Evolutionary conservation across 35 echinoderm and acorn worm species (phyloP).

Genomic region (Ptychodera flava): DNA sequence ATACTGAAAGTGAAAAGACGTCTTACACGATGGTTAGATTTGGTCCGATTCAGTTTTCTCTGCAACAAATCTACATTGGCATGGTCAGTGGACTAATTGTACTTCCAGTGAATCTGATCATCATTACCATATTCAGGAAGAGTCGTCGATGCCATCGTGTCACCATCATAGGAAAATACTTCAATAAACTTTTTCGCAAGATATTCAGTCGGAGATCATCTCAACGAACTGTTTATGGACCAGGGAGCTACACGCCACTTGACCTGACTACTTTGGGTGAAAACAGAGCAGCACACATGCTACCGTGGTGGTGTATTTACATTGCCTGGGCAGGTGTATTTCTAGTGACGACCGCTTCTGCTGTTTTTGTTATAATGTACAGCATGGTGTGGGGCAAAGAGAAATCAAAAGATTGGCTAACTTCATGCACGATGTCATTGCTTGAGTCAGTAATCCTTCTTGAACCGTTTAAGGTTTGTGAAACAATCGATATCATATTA

Average conservation of each 20-base stretch:
- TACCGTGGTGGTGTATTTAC: conserved; percentile 56
- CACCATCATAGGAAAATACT: neutral
- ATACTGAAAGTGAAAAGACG: neutral
- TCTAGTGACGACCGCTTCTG: conserved; percentile 24
- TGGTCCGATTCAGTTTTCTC: neutral
- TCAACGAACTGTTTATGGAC: neutral
- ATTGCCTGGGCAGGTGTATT: conserved; percentile 27
- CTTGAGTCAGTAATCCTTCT: conserved; percentile 48
- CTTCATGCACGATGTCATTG: conserved; percentile 38
- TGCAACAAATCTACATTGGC: neutral
- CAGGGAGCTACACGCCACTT: neutral
- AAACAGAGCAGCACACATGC: conserved; percentile 20
- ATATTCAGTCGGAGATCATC: neutral
- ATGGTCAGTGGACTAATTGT: neutral
- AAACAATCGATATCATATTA: neutral
- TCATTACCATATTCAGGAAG: neutral
- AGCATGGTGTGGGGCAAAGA: conserved; percentile 50
- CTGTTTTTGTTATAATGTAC: conserved; percentile 46
- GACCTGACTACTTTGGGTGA: neutral
- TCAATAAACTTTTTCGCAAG: neutral
- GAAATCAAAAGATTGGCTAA: conserved; percentile 41
- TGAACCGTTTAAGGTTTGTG: conserved; percentile 44
- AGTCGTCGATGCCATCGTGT: neutral
- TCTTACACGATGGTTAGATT: neutral
- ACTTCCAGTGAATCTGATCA: neutral